These are phyloP conservation scores for Caenorhabditis sulstoni DNA, from an alignment of 2,888 invertebrate genomes.

Conservation along the genomic window DNA sequence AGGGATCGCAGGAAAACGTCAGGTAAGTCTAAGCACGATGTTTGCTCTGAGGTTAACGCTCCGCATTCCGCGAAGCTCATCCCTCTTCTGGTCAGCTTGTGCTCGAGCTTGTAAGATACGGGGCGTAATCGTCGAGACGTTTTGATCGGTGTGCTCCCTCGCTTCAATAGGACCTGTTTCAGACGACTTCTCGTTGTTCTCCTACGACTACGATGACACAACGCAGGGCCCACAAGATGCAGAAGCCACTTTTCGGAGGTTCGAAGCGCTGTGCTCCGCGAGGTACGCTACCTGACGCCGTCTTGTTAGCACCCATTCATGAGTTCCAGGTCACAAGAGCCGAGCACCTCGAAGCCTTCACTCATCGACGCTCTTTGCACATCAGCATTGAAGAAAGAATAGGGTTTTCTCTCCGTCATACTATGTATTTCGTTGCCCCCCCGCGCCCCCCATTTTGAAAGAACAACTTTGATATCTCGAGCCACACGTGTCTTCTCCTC, in stretches of 20 bases:
- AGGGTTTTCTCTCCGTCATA: conserved; percentile 51
- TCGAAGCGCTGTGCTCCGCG: conserved; percentile 45
- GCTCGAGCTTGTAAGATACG: conserved; percentile 23
- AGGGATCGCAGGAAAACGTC: conserved; percentile 44
- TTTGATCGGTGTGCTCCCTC: conserved; percentile 22
- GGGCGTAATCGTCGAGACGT: not conserved
- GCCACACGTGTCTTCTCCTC: conserved; percentile 49
- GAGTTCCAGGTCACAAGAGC: conserved; percentile 41
- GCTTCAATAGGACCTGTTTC: conserved; percentile 18
- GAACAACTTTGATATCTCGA: conserved; percentile 56
- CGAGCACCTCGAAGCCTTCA: conserved; percentile 43
- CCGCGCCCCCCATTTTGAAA: conserved; percentile 34
- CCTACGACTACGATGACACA: conserved; percentile 55
- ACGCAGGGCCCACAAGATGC: conserved; percentile 27
- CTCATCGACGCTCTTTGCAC: conserved; percentile 52
- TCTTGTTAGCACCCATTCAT: not conserved
- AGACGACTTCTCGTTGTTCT: conserved; percentile 52
- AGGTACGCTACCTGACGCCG: conserved; percentile 9
- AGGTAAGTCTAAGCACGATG: conserved; percentile 14
- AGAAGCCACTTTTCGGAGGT: conserved; percentile 34
- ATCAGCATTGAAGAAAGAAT: conserved; percentile 57
- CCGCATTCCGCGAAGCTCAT: not conserved
- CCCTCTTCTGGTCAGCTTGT: conserved; percentile 5
- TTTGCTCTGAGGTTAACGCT: not conserved
- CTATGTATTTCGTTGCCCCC: conserved; percentile 47